phyloP scores from a whole-genome alignment of 2,888 invertebrate genomes.

The Nycteola revayana region DNA sequence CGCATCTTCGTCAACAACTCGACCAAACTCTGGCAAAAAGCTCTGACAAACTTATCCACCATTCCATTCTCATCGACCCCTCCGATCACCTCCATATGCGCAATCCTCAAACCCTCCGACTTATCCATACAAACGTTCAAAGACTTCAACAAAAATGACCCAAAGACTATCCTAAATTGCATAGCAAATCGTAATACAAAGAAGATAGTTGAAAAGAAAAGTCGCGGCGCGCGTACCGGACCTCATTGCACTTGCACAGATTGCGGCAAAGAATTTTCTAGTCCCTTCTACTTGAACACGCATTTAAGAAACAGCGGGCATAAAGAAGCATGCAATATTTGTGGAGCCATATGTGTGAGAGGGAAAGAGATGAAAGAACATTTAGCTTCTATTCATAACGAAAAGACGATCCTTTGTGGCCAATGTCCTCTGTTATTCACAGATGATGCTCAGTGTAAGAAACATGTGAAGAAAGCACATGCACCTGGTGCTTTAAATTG shows the following conservation, averaged over 20 bases:
- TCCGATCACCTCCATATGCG: conserved; percentile 50
- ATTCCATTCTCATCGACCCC: conserved; percentile 27
- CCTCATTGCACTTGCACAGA: conserved; percentile 55
- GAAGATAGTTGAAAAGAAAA: conserved; percentile 34
- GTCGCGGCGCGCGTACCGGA: conserved; percentile 42
- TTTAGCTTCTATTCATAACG: conserved; percentile 43
- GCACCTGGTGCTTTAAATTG: conserved; percentile 51
- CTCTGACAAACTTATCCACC: conserved; percentile 39
- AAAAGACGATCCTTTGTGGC: conserved; percentile 41
- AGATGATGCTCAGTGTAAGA: conserved; percentile 38
- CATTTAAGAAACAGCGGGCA: conserved; percentile 67
- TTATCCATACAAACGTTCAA: conserved; percentile 48
- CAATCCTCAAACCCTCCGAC: conserved; percentile 48
- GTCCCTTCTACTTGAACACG: conserved; percentile 54
- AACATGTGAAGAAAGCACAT: conserved; percentile 52
- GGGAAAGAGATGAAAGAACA: conserved; percentile 57
- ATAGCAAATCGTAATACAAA: conserved; percentile 41
- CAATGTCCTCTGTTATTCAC: conserved; percentile 55
- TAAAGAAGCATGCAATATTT: conserved; percentile 60
- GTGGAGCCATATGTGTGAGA: conserved; percentile 48
- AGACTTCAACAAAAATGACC: conserved; percentile 46
- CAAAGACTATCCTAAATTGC: conserved; percentile 44
- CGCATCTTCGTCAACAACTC: conserved; percentile 53
- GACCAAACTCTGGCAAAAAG: conserved; percentile 50
- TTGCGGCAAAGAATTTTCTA: conserved; percentile 57